phyloP scores from a whole-genome alignment of 2,797 vertebrate genomes.

The Gorsachius magnificus region DNA sequence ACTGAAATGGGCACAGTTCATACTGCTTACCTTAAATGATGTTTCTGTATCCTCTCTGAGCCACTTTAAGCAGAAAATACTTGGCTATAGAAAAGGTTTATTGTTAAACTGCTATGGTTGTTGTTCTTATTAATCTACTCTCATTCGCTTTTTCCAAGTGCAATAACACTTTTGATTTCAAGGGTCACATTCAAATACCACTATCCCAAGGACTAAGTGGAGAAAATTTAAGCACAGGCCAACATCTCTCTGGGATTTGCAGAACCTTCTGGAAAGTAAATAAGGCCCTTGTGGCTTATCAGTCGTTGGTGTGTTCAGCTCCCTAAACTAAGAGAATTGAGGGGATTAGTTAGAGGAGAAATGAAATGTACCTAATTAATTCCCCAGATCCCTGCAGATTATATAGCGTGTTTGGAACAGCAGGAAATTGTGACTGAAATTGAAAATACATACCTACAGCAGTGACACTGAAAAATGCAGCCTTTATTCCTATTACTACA shows the following conservation, averaged over 20 bases:
- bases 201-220: neutral
- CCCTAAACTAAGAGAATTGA: constrained; percentile 55
- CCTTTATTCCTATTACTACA: neutral
- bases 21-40: neutral
- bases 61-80: neutral
- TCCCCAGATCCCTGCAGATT: constrained; percentile 62
- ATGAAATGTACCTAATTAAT: constrained; percentile 70
- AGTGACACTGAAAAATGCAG: neutral
- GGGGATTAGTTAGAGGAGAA: constrained; percentile 66
- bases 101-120: neutral
- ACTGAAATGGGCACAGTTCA: neutral
- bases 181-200: constrained; percentile 42
- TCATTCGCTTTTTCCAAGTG: neutral
- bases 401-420: constrained; percentile 51
- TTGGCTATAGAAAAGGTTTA: neutral
- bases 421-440: constrained; percentile 59
- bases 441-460: constrained; percentile 47
- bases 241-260: neutral
- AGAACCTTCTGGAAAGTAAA: constrained; percentile 55
- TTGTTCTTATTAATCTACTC: neutral
- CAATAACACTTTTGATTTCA: constrained; percentile 23
- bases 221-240: constrained; percentile 19
- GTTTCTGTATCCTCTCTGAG: neutral
- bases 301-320: constrained; percentile 28
- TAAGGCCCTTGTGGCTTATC: constrained; percentile 64